These are phyloP conservation scores for Pseudococcus viburni DNA, from an alignment of 2,888 invertebrate genomes.

Conservation along the genomic window DNA sequence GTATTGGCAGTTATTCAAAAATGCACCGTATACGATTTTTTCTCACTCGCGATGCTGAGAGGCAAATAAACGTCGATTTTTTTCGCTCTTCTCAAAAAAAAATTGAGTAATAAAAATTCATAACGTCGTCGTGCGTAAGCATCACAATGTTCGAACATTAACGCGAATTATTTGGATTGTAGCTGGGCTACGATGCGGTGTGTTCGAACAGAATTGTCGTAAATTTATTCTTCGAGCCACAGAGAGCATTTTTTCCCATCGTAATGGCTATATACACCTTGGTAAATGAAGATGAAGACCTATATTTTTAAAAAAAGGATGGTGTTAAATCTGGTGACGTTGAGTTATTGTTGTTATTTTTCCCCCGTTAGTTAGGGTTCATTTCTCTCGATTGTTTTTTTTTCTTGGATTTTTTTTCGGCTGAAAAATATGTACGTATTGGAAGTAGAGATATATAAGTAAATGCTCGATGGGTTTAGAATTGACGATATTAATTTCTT, in stretches of 20 bases:
- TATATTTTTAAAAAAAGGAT: neutral
- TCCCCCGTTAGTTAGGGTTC: neutral
- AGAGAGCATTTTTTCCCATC: neutral
- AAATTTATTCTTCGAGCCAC: slow-evolving; percentile 6
- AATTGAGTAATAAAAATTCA: slow-evolving; percentile 40
- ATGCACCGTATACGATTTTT: slow-evolving; percentile 3
- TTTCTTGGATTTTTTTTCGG: neutral
- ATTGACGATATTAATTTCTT: slow-evolving; percentile 30
- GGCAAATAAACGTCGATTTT: slow-evolving; percentile 48
- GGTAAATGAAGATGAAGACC: slow-evolving; percentile 8
- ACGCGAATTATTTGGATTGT: slow-evolving; percentile 11
- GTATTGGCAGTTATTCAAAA: slow-evolving; percentile 48
- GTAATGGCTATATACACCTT: neutral
- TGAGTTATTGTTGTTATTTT: neutral
- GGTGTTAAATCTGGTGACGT: neutral
- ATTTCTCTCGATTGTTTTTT: slow-evolving; percentile 3
- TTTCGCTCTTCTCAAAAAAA: slow-evolving; percentile 9
- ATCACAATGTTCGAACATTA: slow-evolving; percentile 26
- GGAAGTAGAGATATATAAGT: neutral
- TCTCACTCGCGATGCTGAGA: slow-evolving; percentile 3
- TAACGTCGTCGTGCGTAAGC: neutral
- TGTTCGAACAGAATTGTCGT: neutral
- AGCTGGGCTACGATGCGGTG: neutral
- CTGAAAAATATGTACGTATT: neutral
- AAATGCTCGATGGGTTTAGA: neutral